These are phyloP conservation scores for Sebastes miniatus DNA, from an alignment of 2,797 vertebrate genomes.

Conservation along the genomic window DNA sequence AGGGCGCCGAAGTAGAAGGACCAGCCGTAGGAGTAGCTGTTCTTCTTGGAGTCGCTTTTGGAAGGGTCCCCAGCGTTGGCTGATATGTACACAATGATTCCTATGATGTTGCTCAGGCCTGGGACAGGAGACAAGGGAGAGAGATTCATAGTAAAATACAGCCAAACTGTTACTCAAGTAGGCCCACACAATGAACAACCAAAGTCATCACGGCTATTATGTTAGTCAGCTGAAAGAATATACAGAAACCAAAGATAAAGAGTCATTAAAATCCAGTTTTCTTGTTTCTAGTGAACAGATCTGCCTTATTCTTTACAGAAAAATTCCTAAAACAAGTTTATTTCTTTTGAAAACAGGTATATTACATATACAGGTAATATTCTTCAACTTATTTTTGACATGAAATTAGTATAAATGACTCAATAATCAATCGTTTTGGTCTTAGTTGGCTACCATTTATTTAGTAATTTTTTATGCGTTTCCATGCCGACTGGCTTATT, in stretches of 20 bases:
- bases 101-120: slow-evolving; percentile 99
- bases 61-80: slow-evolving; percentile 98
- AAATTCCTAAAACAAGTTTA: not conserved
- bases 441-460: too few relatives aligned
- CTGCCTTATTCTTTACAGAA: too few relatives aligned
- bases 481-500: not conserved
- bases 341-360: not conserved
- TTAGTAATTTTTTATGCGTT: too few relatives aligned
- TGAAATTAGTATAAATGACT: too few relatives aligned
- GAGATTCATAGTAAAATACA: not conserved
- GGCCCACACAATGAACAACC: not conserved
- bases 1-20: slow-evolving; percentile 99
- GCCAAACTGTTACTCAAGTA: not conserved
- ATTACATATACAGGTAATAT: too few relatives aligned
- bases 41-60: slow-evolving; percentile 99
- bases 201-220: not conserved
- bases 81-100: slow-evolving; percentile 99
- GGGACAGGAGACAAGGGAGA: not conserved
- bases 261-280: not conserved
- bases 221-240: not conserved
- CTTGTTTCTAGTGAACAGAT: not conserved
- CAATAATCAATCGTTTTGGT: too few relatives aligned
- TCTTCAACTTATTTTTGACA: too few relatives aligned
- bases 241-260: not conserved
- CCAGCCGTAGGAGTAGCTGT: slow-evolving; percentile 99